Conservation (phyloP, 2,888 invertebrate species). For the Peribatodes rhomboidaria region DNA sequence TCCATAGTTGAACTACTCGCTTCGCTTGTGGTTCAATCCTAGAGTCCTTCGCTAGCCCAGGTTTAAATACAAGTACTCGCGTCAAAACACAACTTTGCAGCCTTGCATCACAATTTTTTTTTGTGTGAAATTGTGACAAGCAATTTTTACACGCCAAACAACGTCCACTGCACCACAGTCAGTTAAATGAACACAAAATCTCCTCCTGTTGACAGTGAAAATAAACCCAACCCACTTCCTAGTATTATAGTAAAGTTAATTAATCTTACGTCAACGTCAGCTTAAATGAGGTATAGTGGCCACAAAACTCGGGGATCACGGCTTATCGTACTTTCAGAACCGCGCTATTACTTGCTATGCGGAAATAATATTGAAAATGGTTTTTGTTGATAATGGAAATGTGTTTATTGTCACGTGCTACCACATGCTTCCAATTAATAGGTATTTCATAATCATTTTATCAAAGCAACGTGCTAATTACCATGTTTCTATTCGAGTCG, state of each 20-base stretch:
- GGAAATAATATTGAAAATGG: conserved; percentile 39
- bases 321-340: conserved; percentile 29
- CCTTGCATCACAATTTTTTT: too few species aligned
- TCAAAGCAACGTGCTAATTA: too few species aligned
- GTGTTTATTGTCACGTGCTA: conserved; percentile 14
- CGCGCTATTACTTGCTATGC: conserved; percentile 39
- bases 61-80: too few species aligned
- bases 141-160: too few species aligned
- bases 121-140: too few species aligned
- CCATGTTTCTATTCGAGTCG: too few species aligned
- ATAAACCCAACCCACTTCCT: neutral
- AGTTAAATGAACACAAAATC: neutral
- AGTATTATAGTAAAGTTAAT: conserved; percentile 23
- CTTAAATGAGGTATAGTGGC: conserved; percentile 28
- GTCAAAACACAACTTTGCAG: too few species aligned
- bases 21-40: too few species aligned
- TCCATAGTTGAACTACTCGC: too few species aligned
- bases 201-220: neutral
- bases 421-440: neutral
- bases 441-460: too few species aligned
- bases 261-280: conserved; percentile 28
- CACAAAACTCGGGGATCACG: conserved; percentile 38
- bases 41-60: too few species aligned
- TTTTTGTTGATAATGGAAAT: conserved; percentile 39
- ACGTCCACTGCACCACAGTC: neutral